phyloP scores from a whole-genome alignment of 2,888 invertebrate species.

The Drosophila ustulata region DNA sequence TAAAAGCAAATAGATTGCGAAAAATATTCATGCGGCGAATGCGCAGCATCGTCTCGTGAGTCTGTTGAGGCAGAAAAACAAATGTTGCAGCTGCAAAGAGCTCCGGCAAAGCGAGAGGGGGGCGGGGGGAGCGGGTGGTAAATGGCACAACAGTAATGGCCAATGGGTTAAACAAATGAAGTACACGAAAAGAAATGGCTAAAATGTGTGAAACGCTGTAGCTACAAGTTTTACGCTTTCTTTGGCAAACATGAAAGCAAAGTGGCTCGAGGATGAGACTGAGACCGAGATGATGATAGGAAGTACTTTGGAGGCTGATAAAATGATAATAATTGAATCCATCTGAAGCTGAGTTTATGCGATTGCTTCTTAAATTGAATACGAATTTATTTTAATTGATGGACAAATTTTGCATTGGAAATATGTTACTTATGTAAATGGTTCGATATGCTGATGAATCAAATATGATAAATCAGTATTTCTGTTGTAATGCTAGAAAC shows the following conservation, averaged over 20 bases:
- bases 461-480: no score
- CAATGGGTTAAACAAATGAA: slow-evolving; percentile 62
- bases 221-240: slow-evolving; percentile 19
- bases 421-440: not conserved
- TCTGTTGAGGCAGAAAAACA: slow-evolving; percentile 59
- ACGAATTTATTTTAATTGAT: not conserved
- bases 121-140: not conserved
- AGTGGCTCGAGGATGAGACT: not conserved
- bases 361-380: not conserved
- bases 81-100: slow-evolving; percentile 55
- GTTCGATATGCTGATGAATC: no score
- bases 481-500: no score
- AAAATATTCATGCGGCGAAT: slow-evolving; percentile 66
- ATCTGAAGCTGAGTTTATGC: not conserved
- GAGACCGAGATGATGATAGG: not conserved
- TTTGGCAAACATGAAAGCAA: slow-evolving; percentile 5
- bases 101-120: not conserved
- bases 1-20: slow-evolving; percentile 70
- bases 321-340: not conserved
- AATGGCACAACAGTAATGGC: slow-evolving; percentile 43
- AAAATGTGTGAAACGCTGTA: slow-evolving; percentile 1
- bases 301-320: not conserved
- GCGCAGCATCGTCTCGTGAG: slow-evolving; percentile 43
- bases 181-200: slow-evolving; percentile 45
- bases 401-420: not conserved